Percentiles rank a stretch among this genome's conserved stretches.
phyloP scores from a whole-genome alignment of 2,888 invertebrate genomes.

The Dilophus febrilis region DNA sequence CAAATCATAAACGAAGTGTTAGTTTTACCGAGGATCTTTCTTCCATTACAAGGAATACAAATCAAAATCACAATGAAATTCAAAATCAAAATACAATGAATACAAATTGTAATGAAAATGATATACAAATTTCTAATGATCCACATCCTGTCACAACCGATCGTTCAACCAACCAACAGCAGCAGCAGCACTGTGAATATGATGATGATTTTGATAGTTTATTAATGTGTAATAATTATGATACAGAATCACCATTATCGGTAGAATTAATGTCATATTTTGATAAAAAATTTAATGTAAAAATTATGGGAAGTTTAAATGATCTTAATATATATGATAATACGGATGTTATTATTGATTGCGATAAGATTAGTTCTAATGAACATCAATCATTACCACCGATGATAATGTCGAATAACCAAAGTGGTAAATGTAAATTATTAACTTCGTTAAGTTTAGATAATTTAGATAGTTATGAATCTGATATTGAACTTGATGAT shows the following conservation, averaged over 20 bases:
- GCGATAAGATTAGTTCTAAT: too few relatives aligned
- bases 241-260: constrained; percentile 21
- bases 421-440: background rate
- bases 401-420: background rate
- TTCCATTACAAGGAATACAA: background rate
- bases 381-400: background rate
- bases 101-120: background rate
- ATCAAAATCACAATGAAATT: too few relatives aligned
- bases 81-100: too few relatives aligned
- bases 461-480: constrained; percentile 9
- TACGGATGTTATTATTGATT: too few relatives aligned
- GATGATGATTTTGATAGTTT: constrained; percentile 29
- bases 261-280: constrained; percentile 28
- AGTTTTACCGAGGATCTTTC: background rate
- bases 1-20: background rate
- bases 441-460: constrained; percentile 11
- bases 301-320: constrained; percentile 18
- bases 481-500: constrained; percentile 3
- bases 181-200: constrained; percentile 5
- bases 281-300: constrained; percentile 25
- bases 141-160: too few relatives aligned
- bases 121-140: too few relatives aligned
- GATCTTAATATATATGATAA: constrained; percentile 14
- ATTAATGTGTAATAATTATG: constrained; percentile 23
- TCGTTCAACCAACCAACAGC: constrained; percentile 5